Evolutionary conservation across 2,888 invertebrate genomes (phyloP).

Genomic region (Hyposoter dolosus): DNA sequence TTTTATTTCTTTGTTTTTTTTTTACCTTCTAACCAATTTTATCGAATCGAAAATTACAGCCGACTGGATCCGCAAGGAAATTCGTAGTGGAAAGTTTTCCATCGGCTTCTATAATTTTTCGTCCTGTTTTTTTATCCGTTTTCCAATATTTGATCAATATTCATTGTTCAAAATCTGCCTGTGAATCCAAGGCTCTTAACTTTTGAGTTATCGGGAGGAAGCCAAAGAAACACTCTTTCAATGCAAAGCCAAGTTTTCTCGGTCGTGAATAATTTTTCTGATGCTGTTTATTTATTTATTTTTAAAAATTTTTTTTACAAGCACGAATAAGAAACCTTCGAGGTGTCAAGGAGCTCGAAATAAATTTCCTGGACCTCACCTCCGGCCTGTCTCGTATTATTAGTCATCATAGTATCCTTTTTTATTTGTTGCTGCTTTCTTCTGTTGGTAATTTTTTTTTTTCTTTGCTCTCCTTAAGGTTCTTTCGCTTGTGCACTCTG

Average conservation of each 20-base stretch:
- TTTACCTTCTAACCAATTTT: background rate
- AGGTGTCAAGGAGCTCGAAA: constrained; percentile 1
- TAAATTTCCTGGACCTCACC: background rate
- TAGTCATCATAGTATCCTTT: constrained; percentile 13
- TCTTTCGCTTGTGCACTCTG: constrained; percentile 37
- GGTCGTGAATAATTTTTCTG: background rate
- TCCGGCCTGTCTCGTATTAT: constrained; percentile 6
- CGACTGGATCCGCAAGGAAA: background rate
- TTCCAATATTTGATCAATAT: constrained; percentile 5
- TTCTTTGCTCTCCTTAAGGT: constrained; percentile 38
- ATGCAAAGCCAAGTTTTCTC: background rate
- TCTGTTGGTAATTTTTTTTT: constrained; percentile 46
- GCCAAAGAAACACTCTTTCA: background rate
- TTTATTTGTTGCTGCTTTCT: constrained; percentile 46
- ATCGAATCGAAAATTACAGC: background rate
- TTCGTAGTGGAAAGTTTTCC: background rate
- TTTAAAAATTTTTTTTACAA: background rate
- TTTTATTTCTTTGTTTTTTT: background rate
- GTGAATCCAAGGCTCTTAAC: background rate
- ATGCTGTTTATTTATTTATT: background rate
- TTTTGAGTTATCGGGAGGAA: background rate
- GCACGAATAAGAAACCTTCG: background rate
- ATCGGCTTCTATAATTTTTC: background rate
- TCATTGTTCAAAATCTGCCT: constrained; percentile 2
- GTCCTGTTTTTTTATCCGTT: background rate